A percentile compares a stretch with the other conserved stretches of the same genome.
Evolutionary conservation across 2,888 invertebrate species (phyloP).

Genomic region (Xestia ashworthii): DNA sequence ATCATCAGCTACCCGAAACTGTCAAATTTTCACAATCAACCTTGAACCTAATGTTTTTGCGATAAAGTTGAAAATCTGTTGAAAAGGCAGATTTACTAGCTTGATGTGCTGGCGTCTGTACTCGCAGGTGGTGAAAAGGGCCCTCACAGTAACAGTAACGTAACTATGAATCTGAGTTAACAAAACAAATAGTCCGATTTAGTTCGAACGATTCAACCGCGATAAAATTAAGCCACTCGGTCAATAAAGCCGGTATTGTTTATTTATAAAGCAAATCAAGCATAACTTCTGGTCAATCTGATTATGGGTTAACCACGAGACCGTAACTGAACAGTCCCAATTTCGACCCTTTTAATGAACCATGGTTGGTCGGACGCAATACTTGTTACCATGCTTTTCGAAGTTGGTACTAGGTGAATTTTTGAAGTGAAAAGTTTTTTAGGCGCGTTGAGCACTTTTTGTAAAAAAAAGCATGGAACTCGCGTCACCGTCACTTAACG

Average conservation of each 20-base stretch:
- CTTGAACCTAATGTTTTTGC: too few relatives aligned
- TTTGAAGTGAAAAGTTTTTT: too few relatives aligned
- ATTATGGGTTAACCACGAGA: constrained; percentile 22
- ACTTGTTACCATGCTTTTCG: constrained; percentile 10
- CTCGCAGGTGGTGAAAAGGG: too few relatives aligned
- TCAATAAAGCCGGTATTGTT: constrained; percentile 48
- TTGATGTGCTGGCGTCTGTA: too few relatives aligned
- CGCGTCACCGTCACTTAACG: too few relatives aligned
- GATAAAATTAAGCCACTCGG: constrained; percentile 45
- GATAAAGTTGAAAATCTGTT: too few relatives aligned
- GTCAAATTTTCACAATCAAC: too few relatives aligned
- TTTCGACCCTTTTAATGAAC: constrained; percentile 18
- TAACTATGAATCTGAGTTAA: constrained; percentile 4
- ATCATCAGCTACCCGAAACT: too few relatives aligned
- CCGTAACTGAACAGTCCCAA: constrained; percentile 13
- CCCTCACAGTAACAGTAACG: constrained; percentile 1
- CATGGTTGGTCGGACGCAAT: constrained; percentile 19
- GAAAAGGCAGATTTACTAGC: too few relatives aligned
- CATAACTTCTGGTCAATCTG: constrained; percentile 26
- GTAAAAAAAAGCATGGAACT: too few relatives aligned
- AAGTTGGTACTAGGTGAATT: background rate
- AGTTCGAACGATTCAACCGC: constrained; percentile 3
- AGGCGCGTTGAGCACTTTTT: too few relatives aligned
- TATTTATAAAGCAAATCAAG: constrained; percentile 49
- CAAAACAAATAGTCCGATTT: constrained; percentile 29